Base-by-base conservation (phyloP, 2,888 invertebrate genomes). In the Ectobius pallidus region DNA sequence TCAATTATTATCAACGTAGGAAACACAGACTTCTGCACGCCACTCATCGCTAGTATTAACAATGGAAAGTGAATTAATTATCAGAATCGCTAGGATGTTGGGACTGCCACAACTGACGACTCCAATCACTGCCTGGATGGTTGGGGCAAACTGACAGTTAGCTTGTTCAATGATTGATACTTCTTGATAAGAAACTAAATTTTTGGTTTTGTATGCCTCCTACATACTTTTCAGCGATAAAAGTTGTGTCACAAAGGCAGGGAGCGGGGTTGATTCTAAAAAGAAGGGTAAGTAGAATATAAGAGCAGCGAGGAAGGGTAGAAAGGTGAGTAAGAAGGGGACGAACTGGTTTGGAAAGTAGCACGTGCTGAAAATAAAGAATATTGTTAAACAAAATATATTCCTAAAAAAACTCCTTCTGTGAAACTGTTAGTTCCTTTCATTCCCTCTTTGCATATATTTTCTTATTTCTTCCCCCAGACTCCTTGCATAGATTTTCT, bases 331-430 rank as follows among this genome's bases (percentile, higher is more conserved):
- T 6, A 34, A 34, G 34, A 11, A 34, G 34, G 46, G 46, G 46
- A 46, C 3, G 18, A n/a, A n/a, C n/a, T n/a, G 18, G 9, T 46
- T 46, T 14, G 25, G 55, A 30, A 11, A 30, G 25, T 55, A 55
- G 30, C 58, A 58, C 30, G 30, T 58, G 58, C 25, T 30, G n/a
- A n/a, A 58, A 58, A n/a, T 32, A 58, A 58, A 30, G 16, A 30
- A 32, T 32, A 58, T 30, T 58, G 1, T 58, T 18, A 58, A 58
- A 55, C 55, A 55, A 55, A 55, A 25, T 55, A 55, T 25, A 20
- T 55, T 22, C 55, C 25, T 6, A 52, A 22, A 20, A 52, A 22
- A 30, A 3, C 0, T 2, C 58, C n/a, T 16, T 30, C 58, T 30
- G 16, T 30, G 32, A 30, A 58, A 30, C 30, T 25, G 7, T 25